Percentiles rank a stretch among this genome's conserved stretches.
These are phyloP conservation scores for Ptycholaimellus sp. DNA, from an alignment of 2,888 invertebrate species.

Conservation along the genomic window DNA sequence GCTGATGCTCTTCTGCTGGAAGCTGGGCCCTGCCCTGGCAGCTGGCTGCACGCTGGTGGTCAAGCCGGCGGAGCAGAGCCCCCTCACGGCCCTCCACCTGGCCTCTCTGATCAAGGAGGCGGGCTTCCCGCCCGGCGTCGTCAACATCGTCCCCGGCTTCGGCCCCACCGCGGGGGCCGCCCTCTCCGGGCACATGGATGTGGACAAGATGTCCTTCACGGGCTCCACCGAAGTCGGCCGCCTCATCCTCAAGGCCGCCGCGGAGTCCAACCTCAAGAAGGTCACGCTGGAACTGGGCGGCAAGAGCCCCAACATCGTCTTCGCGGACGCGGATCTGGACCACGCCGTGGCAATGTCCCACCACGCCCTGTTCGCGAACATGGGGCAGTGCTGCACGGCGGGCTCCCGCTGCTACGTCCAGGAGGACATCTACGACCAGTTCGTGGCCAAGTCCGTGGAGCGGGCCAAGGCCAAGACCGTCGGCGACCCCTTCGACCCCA, in stretches of 20 bases:
- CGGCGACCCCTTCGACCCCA: conserved; percentile 21
- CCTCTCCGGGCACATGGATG: no score
- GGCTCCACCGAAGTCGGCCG: conserved; percentile 54
- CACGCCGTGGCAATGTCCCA: conserved; percentile 20
- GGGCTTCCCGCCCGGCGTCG: conserved; percentile 68
- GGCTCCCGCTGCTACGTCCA: conserved; percentile 66
- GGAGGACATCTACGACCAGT: conserved; percentile 30
- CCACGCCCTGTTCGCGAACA: conserved; percentile 20
- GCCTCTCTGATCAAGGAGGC: conserved; percentile 30
- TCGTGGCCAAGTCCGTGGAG: conserved; percentile 27
- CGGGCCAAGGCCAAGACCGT: conserved; percentile 36
- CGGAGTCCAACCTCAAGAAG: conserved; percentile 49
- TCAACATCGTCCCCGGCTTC: conserved; percentile 56
- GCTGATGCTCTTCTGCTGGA: conserved; percentile 6
- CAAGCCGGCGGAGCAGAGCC: conserved; percentile 12
- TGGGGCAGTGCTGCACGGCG: conserved; percentile 52
- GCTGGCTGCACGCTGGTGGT: conserved; percentile 11
- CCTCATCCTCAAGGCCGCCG: conserved; percentile 52
- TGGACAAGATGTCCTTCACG: conserved; percentile 83
- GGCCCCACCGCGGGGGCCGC: no score
- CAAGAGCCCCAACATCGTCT: conserved; percentile 69
- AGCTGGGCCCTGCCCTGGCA: conserved; percentile 9
- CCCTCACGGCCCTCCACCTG: conserved; percentile 9
- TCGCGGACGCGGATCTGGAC: conserved; percentile 48
- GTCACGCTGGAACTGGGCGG: conserved; percentile 74